A percentile compares a stretch with the other conserved stretches of the same genome.
Evolutionary conservation across 2,797 vertebrate species (phyloP).

Genomic region (Sebastiscus tertius): DNA sequence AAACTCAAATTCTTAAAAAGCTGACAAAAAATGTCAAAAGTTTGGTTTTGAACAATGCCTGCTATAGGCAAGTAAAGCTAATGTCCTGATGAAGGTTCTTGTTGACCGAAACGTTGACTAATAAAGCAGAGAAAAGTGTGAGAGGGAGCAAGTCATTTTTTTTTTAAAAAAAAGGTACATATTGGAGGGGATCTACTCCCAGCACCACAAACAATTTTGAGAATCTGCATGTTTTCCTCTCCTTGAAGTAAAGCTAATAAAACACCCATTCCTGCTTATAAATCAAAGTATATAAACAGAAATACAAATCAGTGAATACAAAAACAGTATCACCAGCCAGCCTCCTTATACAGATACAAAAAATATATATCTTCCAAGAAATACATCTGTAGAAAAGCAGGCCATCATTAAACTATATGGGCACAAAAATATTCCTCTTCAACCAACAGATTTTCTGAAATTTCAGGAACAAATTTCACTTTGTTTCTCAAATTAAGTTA

Average conservation of each 20-base stretch:
- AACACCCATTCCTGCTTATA: slow-evolving; percentile 7
- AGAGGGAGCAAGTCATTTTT: no score
- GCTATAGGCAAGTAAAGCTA: slow-evolving; percentile 52
- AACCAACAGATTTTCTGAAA: slow-evolving; percentile 9
- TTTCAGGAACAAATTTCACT: slow-evolving; percentile 1
- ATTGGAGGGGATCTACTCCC: no score
- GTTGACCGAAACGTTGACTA: no score
- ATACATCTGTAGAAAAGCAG: slow-evolving; percentile 59
- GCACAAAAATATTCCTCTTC: slow-evolving; percentile 32
- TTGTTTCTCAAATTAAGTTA: not conserved
- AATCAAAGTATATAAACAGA: slow-evolving; percentile 23
- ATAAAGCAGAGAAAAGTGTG: no score
- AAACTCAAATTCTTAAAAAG: not conserved
- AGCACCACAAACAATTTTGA: no score
- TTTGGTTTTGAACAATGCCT: slow-evolving; percentile 34
- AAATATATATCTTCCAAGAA: slow-evolving; percentile 55
- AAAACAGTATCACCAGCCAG: slow-evolving; percentile 16
- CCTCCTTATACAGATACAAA: slow-evolving; percentile 56
- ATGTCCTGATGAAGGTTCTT: not conserved
- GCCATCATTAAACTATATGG: slow-evolving; percentile 12
- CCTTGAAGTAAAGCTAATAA: slow-evolving; percentile 54
- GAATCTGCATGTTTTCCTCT: no score
- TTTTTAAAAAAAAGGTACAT: no score
- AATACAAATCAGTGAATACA: slow-evolving; percentile 35
- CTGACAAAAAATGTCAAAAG: not conserved